Evolutionary conservation across 1,140 invertebrate genomes (phyloP).

Genomic region (Battus philenor): DNA sequence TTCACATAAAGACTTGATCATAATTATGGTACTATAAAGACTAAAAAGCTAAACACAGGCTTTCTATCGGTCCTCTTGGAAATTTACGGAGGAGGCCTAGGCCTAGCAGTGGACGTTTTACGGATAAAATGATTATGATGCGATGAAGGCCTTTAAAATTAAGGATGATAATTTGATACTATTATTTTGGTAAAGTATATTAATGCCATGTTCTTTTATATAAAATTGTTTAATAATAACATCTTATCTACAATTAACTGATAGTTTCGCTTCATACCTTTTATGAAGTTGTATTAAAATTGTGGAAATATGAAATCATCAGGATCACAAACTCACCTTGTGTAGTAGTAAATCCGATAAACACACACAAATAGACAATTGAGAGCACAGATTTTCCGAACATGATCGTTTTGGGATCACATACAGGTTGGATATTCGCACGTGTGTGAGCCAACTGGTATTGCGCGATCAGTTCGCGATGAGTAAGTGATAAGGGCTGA

Average conservation of each 20-base stretch:
- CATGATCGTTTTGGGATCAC: slow-evolving; percentile 47
- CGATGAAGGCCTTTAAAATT: neutral
- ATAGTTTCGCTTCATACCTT: no score
- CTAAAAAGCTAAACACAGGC: neutral
- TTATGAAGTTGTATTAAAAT: no score
- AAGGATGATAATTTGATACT: neutral
- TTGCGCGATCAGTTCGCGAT: slow-evolving; percentile 61
- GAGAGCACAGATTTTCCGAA: slow-evolving; percentile 31
- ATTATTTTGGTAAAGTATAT: neutral
- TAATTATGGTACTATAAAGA: neutral
- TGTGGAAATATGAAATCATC: no score
- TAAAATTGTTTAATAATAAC: no score
- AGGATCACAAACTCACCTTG: slow-evolving; percentile 54
- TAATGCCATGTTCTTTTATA: no score
- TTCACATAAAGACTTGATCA: neutral
- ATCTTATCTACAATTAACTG: no score
- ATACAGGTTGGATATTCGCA: slow-evolving; percentile 43
- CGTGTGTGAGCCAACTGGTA: slow-evolving; percentile 46
- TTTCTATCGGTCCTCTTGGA: no score
- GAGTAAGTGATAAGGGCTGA: slow-evolving; percentile 61
- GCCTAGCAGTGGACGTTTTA: no score
- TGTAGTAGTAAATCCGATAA: slow-evolving; percentile 33
- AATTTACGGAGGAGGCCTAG: no score
- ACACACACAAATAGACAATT: slow-evolving; percentile 38
- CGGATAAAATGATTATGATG: neutral